A percentile compares a stretch with the other conserved stretches of the same genome.
Conservation (phyloP, 2,888 invertebrate species). For the Pollenia griseotomentosa region DNA sequence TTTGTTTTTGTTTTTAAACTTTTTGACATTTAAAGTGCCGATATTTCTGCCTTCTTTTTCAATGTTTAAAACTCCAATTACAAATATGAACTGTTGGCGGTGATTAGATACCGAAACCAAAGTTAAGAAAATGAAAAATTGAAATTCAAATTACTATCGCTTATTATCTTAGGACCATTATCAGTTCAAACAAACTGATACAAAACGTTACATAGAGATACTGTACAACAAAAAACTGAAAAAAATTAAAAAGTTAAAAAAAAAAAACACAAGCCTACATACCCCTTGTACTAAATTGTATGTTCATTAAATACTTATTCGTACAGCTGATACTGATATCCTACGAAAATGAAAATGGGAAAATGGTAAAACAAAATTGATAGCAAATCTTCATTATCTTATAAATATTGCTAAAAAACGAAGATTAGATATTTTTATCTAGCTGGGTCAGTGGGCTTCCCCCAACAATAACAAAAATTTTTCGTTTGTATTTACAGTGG, state of each 20-base stretch:
- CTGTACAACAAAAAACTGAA: constrained; percentile 27
- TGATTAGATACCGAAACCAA: constrained; percentile 82
- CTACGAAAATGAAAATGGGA: constrained; percentile 66
- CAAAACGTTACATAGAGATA: constrained; percentile 77
- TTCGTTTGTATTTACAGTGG: constrained; percentile 9
- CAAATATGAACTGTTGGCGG: constrained; percentile 80
- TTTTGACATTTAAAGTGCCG: constrained; percentile 22
- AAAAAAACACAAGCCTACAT: constrained; percentile 20
- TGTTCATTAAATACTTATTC: neutral
- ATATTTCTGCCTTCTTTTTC: constrained; percentile 45
- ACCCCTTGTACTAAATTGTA: neutral
- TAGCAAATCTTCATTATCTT: constrained; percentile 84
- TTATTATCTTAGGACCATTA: constrained; percentile 83
- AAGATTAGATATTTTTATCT: constrained; percentile 84
- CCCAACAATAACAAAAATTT: neutral
- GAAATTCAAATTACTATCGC: constrained; percentile 83
- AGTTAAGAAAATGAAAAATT: constrained; percentile 83
- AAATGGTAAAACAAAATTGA: constrained; percentile 77
- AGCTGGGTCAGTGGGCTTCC: constrained; percentile 79
- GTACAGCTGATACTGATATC: constrained; percentile 72
- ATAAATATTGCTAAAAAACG: constrained; percentile 80
- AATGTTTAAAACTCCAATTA: constrained; percentile 82
- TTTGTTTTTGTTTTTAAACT: constrained; percentile 1
- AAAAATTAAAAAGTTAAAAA: constrained; percentile 28
- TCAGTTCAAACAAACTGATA: constrained; percentile 84